Conservation (phyloP, 2,797 vertebrate species). For the Catostomus latipinnis region DNA sequence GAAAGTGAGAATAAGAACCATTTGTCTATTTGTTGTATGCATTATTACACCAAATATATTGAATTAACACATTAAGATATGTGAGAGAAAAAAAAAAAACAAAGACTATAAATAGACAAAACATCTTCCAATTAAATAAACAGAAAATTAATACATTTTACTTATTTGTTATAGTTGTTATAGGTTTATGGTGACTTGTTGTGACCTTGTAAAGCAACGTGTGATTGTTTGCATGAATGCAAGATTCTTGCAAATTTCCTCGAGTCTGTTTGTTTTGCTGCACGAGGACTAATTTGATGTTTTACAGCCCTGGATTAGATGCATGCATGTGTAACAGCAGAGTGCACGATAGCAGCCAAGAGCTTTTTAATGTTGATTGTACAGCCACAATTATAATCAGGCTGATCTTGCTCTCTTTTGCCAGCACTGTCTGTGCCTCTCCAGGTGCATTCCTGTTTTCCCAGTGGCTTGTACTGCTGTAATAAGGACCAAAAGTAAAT, state of each 20-base stretch:
- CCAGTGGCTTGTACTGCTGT: neutral
- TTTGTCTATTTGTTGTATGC: neutral
- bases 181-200: neutral
- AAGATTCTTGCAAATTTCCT: conserved; percentile 6
- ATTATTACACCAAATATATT: too few relatives aligned
- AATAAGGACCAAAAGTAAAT: conserved; percentile 1
- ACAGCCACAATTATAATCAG: conserved; percentile 57
- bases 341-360: conserved; percentile 20
- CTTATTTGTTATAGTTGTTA: too few relatives aligned
- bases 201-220: conserved; percentile 15
- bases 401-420: conserved; percentile 24
- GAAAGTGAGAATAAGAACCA: neutral
- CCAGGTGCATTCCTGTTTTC: conserved; percentile 39
- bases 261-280: conserved; percentile 33
- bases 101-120: too few relatives aligned
- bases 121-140: too few relatives aligned
- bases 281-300: conserved; percentile 52
- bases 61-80: too few relatives aligned
- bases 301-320: conserved; percentile 44
- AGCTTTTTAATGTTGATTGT: conserved; percentile 55
- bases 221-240: conserved; percentile 7
- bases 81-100: too few relatives aligned
- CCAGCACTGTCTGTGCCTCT: neutral
- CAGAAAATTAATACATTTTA: too few relatives aligned
- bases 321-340: conserved; percentile 22